Evolutionary conservation across 30 jellyfish, hydroid and myxozoan species (phyloP), one percentile per base, ranked within the genome.

Genomic region (Pseudorhiza aurosa): DNA sequence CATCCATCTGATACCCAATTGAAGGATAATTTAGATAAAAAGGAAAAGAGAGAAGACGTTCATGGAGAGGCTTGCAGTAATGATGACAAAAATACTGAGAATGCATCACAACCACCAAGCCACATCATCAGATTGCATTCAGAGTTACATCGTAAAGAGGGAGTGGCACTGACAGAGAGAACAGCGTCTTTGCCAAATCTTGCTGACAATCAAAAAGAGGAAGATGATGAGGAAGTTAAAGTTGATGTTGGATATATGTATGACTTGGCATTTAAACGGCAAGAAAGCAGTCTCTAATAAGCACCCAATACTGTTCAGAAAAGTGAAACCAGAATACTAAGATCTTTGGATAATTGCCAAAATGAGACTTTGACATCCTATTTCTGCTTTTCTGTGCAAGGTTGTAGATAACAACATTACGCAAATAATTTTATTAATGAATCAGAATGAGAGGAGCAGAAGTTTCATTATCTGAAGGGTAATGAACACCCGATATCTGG

Each of bases 261-360:
- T 42, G 91, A 80, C 24, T 80, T 80, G 31, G 91, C 91, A 14
- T 80, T 47, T 37, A 70, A 80, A 80, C 32, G 91, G 51, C 91
- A 80, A 46, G 39, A 58, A 40, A 59, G 63, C 44, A 12, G 21
- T n/a, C n/a, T n/a, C n/a, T n/a, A n/a, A n/a, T n/a, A n/a, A n/a
- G n/a, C n/a, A n/a, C n/a, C n/a, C n/a, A n/a, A n/a, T n/a, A n/a
- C n/a, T n/a, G n/a, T n/a, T n/a, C n/a, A n/a, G n/a, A n/a, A n/a
- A n/a, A n/a, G n/a, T n/a, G n/a, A n/a, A n/a, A n/a, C n/a, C n/a
- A n/a, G n/a, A n/a, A n/a, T n/a, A n/a, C n/a, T n/a, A n/a, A n/a
- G n/a, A n/a, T n/a, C n/a, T n/a, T n/a, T n/a, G n/a, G n/a, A n/a
- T n/a, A n/a, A n/a, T n/a, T n/a, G n/a, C n/a, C n/a, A n/a, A n/a